Conservation (phyloP, 2,797 vertebrate species). For the Cirrhinus mrigala region DNA sequence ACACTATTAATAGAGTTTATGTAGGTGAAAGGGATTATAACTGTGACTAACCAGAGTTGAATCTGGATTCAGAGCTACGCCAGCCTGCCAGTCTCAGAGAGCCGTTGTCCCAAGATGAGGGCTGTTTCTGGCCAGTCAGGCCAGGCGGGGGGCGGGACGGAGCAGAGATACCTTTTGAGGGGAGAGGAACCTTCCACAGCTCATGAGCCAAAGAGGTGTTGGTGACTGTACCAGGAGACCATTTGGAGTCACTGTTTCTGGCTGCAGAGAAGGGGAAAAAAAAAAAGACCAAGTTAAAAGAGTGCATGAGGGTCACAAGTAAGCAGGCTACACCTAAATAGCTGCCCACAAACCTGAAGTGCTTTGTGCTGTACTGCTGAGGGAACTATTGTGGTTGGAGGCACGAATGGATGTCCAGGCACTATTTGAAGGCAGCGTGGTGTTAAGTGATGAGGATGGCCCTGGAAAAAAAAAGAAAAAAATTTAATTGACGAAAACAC, state of each 20-base stretch:
- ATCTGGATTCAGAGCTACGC: slow-evolving; percentile 92
- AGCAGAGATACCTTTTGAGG: slow-evolving; percentile 92
- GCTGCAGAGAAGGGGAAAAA: slow-evolving; percentile 76
- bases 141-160: slow-evolving; percentile 96
- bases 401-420: slow-evolving; percentile 99
- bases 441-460: slow-evolving; percentile 99
- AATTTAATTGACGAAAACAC: not conserved
- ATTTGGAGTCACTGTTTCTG: slow-evolving; percentile 99
- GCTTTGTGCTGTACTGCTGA: slow-evolving; percentile 99
- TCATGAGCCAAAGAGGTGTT: slow-evolving; percentile 99
- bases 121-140: slow-evolving; percentile 94
- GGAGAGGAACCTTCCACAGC: slow-evolving; percentile 99
- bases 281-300: slow-evolving; percentile 10
- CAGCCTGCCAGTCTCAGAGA: slow-evolving; percentile 89
- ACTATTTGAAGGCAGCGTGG: slow-evolving; percentile 99
- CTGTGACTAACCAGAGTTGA: slow-evolving; percentile 88
- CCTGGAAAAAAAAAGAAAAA: slow-evolving; percentile 73
- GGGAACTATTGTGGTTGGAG: slow-evolving; percentile 99
- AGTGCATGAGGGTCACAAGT: not conserved
- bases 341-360: slow-evolving; percentile 88
- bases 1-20: not conserved
- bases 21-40: not conserved
- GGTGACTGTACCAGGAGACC: slow-evolving; percentile 93
- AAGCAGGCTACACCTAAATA: not conserved
- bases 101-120: slow-evolving; percentile 91